Evolutionary conservation across 2,888 invertebrate species (phyloP), one percentile per base, ranked within the genome.

Genomic region (Dilophus febrilis): DNA sequence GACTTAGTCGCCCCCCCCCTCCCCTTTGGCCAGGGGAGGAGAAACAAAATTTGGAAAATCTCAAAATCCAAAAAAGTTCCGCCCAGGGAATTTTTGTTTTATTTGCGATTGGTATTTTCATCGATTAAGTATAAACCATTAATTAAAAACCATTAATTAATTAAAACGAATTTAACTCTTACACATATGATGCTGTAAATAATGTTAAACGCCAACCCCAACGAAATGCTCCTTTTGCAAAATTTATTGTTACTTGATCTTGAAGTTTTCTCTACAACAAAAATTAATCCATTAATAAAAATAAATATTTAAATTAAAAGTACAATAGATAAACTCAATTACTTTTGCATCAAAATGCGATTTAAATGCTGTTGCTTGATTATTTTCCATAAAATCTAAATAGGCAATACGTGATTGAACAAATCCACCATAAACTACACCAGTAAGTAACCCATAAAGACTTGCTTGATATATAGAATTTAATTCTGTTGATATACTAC

Each of bases 121-220:
- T n/a, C n/a, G n/a, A n/a, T n/a, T n/a, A n/a, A n/a, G n/a, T n/a
- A n/a, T n/a, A n/a, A n/a, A n/a, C n/a, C n/a, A n/a, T n/a, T n/a
- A n/a, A n/a, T n/a, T n/a, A n/a, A n/a, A n/a, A n/a, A n/a, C n/a
- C n/a, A n/a, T n/a, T n/a, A n/a, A n/a, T n/a, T n/a, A n/a, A n/a
- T n/a, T n/a, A n/a, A 22, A 22, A 18, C 28, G 14, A 13, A 35
- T 35, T 17, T 30, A 10, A 10, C 7, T 46, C 67, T 64, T 64
- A 84, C 85, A 72, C 68, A 58, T 77, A 85, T 13, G 72, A 58
- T 22, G 72, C 70, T 31, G 74, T 70, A 50, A 86, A 86, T 1
- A 73, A 52, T 6, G 70, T 68, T 19, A 84, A 52, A 49, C 77
- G 68, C 74, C 74, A 75, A 4, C 75, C 77, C 72, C 77, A 77